These are phyloP conservation scores for Taurulus bubalis DNA, from an alignment of 2,113 vertebrate species.

Conservation along the genomic window DNA sequence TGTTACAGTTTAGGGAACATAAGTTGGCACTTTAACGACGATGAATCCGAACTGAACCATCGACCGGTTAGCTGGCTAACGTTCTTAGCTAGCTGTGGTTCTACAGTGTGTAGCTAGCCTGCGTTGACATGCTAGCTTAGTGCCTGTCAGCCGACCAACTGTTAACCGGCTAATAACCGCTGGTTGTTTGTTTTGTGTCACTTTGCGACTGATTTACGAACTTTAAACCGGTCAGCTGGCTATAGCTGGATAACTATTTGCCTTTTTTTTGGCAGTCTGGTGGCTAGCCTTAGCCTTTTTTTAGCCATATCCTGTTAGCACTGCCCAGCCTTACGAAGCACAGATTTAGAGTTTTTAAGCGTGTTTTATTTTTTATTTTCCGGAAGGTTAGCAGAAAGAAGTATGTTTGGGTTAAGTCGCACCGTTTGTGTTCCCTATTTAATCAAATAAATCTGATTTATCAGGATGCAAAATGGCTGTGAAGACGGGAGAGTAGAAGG, in stretches of 20 bases:
- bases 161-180: constrained; percentile 26
- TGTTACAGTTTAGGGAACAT: constrained; percentile 18
- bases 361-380: background rate
- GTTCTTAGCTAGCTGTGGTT: constrained; percentile 23
- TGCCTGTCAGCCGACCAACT: constrained; percentile 63
- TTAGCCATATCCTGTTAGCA: constrained; percentile 70
- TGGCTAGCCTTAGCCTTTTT: constrained; percentile 66
- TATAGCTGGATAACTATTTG: constrained; percentile 45
- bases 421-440: constrained; percentile 31
- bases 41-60: constrained; percentile 2
- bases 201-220: constrained; percentile 33
- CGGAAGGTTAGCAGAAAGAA: background rate
- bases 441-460: constrained; percentile 8
- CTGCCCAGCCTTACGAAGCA: constrained; percentile 68
- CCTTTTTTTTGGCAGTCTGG: constrained; percentile 61
- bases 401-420: background rate
- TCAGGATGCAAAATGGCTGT: constrained; percentile 8
- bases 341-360: constrained; percentile 25
- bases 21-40: background rate
- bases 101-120: constrained; percentile 50
- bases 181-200: constrained; percentile 30
- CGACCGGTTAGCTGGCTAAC: constrained; percentile 48
- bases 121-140: constrained; percentile 46
- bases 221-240: constrained; percentile 37
- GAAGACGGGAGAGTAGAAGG: background rate